Evolutionary conservation across 2,888 invertebrate genomes (phyloP), one percentile per base, ranked within the genome.

Genomic region (Fragum fragum): DNA sequence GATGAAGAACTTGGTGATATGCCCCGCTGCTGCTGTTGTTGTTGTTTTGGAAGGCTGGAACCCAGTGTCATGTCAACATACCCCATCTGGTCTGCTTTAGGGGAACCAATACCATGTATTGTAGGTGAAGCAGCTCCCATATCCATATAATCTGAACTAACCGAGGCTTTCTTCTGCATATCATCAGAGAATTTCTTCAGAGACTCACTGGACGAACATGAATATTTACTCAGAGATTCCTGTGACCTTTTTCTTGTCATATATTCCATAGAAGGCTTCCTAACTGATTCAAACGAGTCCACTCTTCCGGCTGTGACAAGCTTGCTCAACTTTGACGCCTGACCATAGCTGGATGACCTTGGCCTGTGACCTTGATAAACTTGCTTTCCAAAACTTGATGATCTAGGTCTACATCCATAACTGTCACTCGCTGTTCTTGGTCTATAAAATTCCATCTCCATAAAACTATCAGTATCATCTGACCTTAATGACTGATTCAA

Each of bases 371-470:
- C 87, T 73, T 88, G 88, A 29, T 79, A 77, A n/a, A 78, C 83
- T 68, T 85, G 82, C 57, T 90, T 88, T 0, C 92, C 91, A 71
- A 92, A 91, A 74, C 93, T 92, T 53, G 93, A 92, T 3, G 93
- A 88, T 0, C 93, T 81, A 0, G 90, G 92, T n/a, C 92, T 81
- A 82, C 89, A 89, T 61, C 90, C 89, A 71, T 89, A 91, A 80
- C 92, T 93, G 75, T 93, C 91, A 76, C 91, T 92, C n/a, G 90
- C 90, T 14, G 92, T 92, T 28, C 92, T 76, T 1, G 92, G 91
- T 1, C 91, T 86, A 74, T 90, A 89, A 76, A 93, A 93, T 74
- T 93, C 93, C 79, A 94, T 90, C 83, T 94, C 94, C 91, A 93
- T 92, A 69, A 94, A 92, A 23, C 92, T 92, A 32, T 93, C 94